Base-by-base conservation (phyloP, 2,113 vertebrate species). In the Sitta europaea region DNA sequence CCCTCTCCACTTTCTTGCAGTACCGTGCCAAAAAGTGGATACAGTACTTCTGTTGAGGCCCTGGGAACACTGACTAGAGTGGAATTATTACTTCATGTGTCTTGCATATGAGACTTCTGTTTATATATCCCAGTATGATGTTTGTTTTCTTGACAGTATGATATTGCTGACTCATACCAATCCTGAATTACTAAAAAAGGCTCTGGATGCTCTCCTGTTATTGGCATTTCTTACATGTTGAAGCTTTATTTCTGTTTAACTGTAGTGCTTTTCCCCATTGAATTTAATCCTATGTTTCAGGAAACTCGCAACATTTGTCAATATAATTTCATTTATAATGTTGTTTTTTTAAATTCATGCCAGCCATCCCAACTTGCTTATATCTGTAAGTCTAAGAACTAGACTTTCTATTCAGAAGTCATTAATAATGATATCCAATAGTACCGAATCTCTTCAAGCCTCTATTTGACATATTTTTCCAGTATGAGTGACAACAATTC, bases 121-220 rank as follows among this genome's bases (percentile, higher is more conserved):
- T 96, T 95, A 66, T 51, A 43, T 66, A 93, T 88, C 92, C 72
- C 90, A 86, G 71, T 73, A n/a, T 47, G 94, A 90, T 92, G 29
- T 92, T 95, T 94, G 92, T 82, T 96, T 95, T 93, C 86, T 75
- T 94, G 88, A 77, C 42, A 0, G 86, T 86, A 40, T 73, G 90
- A 83, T 71, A 66, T 51, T 93, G 82, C 78, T 96, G 94, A 86
- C 72, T 97, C 86, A 45, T 16, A 28, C 59, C 36, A 78, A 54
- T 92, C 58, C 79, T 77, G 38, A 93, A 92, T 86, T 86, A 50
- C 84, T 76, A 9, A 83, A 91, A 90, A 51, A 63, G 15, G 10
- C 21, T 68, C 63, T 76, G 71, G 71, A 93, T 95, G 25, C 70
- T 54, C 71, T 88, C 53, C 71, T 90, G 21, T 80, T 88, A 74